These are phyloP conservation scores for Schlechtendalia chinensis DNA, from an alignment of 1,140 invertebrate species.

Conservation along the genomic window DNA sequence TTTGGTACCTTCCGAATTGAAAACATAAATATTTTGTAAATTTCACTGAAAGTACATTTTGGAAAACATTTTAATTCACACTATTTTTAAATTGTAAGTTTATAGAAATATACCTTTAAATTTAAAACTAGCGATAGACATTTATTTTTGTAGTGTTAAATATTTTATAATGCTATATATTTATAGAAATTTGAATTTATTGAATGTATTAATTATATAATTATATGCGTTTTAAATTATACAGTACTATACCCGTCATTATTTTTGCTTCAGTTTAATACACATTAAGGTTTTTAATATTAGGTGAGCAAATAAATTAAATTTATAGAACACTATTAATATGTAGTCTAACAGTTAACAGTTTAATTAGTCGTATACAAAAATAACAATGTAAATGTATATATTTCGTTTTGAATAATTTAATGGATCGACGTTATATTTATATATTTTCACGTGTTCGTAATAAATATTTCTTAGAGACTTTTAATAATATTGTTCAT, in stretches of 20 bases:
- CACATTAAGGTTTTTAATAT: background rate
- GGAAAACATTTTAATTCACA: background rate
- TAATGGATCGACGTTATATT: background rate
- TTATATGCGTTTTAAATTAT: background rate
- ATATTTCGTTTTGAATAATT: background rate
- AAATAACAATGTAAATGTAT: background rate
- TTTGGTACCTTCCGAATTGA: constrained; percentile 14
- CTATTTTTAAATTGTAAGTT: background rate
- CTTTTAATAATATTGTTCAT: background rate
- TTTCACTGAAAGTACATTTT: background rate
- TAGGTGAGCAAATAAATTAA: background rate
- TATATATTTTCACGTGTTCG: background rate
- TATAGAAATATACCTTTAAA: background rate
- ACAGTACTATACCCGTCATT: background rate
- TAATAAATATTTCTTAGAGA: background rate
- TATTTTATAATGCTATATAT: too few species aligned
- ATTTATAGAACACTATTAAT: background rate
- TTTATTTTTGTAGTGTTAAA: too few species aligned
- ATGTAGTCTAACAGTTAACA: background rate
- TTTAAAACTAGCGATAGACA: background rate
- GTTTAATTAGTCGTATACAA: background rate
- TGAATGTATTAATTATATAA: too few species aligned
- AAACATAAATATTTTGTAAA: constrained; percentile 19
- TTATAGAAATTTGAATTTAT: too few species aligned
- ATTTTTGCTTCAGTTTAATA: background rate